phyloP scores from a whole-genome alignment of 1,140 invertebrate species.

The Conus ventricosus region DNA sequence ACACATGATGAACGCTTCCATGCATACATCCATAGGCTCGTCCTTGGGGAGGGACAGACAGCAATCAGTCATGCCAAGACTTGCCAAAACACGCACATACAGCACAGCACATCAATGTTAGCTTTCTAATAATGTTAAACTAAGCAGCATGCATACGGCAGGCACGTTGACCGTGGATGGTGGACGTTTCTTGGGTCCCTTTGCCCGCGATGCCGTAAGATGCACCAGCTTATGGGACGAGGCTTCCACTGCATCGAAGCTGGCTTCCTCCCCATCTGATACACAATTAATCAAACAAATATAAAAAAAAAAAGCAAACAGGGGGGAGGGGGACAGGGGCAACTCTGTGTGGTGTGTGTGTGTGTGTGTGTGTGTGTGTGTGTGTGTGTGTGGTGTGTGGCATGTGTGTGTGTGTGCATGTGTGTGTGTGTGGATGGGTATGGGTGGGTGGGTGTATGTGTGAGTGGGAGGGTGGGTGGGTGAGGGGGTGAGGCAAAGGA shows the following conservation, averaged over 20 bases:
- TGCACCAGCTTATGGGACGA: slow-evolving; percentile 79
- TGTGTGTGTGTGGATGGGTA: not conserved
- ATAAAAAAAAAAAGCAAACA: not conserved
- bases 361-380: not conserved
- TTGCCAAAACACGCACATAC: no score
- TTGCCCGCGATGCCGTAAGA: slow-evolving; percentile 80
- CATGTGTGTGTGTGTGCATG: not conserved
- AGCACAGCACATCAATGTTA: no score
- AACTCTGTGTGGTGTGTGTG: not conserved
- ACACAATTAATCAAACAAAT: not conserved
- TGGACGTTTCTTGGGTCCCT: slow-evolving; percentile 80
- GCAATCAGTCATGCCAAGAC: no score
- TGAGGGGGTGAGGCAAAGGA: no score
- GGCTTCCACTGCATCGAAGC: slow-evolving; percentile 79
- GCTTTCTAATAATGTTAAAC: not conserved
- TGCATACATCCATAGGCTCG: no score
- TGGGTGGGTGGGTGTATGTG: not conserved
- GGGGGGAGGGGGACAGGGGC: no score
- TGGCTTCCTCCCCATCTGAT: slow-evolving; percentile 19
- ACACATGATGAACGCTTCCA: no score
- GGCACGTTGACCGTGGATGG: slow-evolving; percentile 77
- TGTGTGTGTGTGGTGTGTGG: not conserved
- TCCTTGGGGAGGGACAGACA: no score
- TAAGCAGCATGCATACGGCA: slow-evolving; percentile 52
- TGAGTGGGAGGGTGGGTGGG: not conserved